Evolutionary conservation across 1,140 invertebrate genomes (phyloP).

Genomic region (Hylaeus volcanicus): DNA sequence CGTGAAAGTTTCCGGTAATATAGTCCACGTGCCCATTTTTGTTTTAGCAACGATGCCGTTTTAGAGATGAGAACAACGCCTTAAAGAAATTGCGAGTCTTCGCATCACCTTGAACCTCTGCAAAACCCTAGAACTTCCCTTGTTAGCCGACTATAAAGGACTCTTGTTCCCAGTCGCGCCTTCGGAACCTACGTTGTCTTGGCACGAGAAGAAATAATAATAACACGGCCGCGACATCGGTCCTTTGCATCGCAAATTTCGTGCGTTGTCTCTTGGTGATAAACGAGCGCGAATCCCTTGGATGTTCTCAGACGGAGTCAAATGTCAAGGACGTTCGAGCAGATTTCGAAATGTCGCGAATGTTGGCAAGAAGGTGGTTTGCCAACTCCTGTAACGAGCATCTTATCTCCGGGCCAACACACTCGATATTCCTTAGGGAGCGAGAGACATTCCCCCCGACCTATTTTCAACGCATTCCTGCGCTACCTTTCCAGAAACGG

Average conservation of each 20-base stretch:
- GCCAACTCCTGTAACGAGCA: constrained; percentile 12
- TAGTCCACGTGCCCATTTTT: too few relatives aligned
- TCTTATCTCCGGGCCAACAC: constrained; percentile 1
- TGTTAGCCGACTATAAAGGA: too few relatives aligned
- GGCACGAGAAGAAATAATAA: too few relatives aligned
- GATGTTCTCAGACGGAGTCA: background rate
- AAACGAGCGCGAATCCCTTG: background rate
- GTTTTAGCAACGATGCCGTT: too few relatives aligned
- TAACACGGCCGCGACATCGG: too few relatives aligned
- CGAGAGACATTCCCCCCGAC: constrained; percentile 2
- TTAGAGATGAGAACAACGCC: too few relatives aligned
- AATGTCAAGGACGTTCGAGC: background rate
- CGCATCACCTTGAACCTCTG: too few relatives aligned
- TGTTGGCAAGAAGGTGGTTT: background rate
- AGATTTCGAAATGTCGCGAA: constrained; percentile 8
- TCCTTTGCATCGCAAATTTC: background rate
- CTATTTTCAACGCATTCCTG: constrained; percentile 15
- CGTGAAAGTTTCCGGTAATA: too few relatives aligned
- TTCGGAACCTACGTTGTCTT: too few relatives aligned
- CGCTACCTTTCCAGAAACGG: background rate
- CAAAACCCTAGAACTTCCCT: too few relatives aligned
- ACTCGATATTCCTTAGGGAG: constrained; percentile 6
- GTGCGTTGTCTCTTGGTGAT: background rate
- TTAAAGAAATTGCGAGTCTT: too few relatives aligned
- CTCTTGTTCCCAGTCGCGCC: too few relatives aligned